Evolutionary conservation across 2,113 vertebrate genomes (phyloP).

Genomic region (Eidolon helvum): DNA sequence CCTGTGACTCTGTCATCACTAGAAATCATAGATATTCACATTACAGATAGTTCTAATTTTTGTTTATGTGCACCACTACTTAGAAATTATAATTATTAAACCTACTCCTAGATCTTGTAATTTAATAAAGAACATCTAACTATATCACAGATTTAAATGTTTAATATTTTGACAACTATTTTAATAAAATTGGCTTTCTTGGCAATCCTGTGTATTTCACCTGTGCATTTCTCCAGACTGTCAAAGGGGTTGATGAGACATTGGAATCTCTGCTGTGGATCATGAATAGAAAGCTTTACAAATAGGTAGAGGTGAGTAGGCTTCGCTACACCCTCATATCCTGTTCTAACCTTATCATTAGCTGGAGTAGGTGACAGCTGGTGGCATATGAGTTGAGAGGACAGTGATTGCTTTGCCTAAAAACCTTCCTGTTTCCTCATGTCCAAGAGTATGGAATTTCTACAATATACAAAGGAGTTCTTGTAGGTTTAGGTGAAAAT

Average conservation of each 20-base stretch:
- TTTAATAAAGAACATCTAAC: background rate
- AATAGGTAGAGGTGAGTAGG: background rate
- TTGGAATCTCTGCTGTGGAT: background rate
- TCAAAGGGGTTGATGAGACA: background rate
- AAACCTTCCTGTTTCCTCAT: background rate
- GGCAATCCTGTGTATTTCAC: background rate
- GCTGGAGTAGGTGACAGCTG: background rate
- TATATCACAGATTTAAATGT: background rate
- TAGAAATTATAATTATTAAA: background rate
- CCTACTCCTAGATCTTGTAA: background rate
- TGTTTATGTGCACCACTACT: background rate
- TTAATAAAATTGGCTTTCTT: constrained; percentile 22
- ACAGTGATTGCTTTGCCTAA: background rate
- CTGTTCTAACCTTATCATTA: background rate
- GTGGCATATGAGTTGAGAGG: background rate
- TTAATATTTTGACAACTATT: background rate
- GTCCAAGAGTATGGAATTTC: background rate
- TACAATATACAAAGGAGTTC: background rate
- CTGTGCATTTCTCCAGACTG: background rate
- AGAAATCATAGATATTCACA: background rate
- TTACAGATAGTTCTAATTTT: background rate
- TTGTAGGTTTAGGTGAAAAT: background rate
- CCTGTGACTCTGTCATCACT: background rate
- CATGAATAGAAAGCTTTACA: background rate
- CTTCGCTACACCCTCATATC: background rate